phyloP scores from a whole-genome alignment of 2,113 vertebrate genomes.

The Nothocercus julius region DNA sequence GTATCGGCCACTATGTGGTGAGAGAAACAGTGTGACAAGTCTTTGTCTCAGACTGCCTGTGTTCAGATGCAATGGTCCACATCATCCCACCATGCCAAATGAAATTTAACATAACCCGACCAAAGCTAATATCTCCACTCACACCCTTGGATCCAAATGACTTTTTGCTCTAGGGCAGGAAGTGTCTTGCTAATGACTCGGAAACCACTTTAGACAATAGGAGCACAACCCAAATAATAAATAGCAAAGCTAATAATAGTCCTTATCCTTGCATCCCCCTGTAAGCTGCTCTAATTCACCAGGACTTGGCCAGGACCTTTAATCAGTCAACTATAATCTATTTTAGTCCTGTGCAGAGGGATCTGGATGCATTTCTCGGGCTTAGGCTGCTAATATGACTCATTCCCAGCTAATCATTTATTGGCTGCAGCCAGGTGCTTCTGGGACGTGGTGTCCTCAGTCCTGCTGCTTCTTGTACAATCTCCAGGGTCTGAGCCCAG shows the following conservation, averaged over 20 bases:
- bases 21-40: rapidly evolving
- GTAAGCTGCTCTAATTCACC: background rate
- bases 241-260: conserved; percentile 25
- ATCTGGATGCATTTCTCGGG: conserved; percentile 22
- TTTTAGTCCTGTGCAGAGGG: conserved; percentile 12
- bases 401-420: conserved; percentile 44
- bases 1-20: rapidly evolving
- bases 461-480: background rate
- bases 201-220: background rate
- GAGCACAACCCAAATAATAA: background rate
- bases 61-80: rapidly evolving
- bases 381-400: background rate
- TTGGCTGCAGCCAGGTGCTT: conserved; percentile 49
- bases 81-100: background rate
- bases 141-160: conserved; percentile 20
- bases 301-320: conserved; percentile 11
- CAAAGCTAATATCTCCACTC: conserved; percentile 17
- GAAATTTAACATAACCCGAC: background rate
- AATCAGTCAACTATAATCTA: background rate
- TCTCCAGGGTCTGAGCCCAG: background rate
- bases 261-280: background rate
- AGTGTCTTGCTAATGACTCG: rapidly evolving
- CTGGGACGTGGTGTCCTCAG: background rate
- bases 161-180: background rate
- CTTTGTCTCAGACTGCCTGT: rapidly evolving